These are phyloP conservation scores for Puma concolor DNA, from an alignment of 2,113 vertebrate genomes.

Conservation along the genomic window DNA sequence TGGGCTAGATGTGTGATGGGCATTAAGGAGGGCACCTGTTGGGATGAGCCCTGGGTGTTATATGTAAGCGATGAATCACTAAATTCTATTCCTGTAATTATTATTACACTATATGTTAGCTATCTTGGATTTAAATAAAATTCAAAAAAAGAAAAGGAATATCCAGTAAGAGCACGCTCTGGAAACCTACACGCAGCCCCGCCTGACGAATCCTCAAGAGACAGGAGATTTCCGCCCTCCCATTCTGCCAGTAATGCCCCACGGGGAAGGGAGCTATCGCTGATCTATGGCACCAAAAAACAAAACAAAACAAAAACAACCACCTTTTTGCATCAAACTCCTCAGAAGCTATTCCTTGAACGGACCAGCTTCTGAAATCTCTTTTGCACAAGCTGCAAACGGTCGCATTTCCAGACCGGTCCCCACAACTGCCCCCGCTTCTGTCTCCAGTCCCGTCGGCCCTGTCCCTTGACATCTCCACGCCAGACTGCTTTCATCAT, in stretches of 20 bases:
- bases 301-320: background rate
- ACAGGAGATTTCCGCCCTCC: background rate
- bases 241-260: background rate
- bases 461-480: background rate
- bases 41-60: no score
- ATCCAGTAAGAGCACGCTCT: background rate
- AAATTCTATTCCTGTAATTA: no score
- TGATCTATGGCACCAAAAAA: background rate
- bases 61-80: no score
- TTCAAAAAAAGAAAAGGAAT: background rate
- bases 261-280: background rate
- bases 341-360: background rate
- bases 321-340: background rate
- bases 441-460: rapidly evolving
- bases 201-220: background rate
- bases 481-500: background rate
- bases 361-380: background rate
- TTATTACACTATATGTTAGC: no score
- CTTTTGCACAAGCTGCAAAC: background rate
- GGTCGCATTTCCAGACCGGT: no score
- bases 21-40: no score
- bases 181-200: background rate
- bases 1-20: no score
- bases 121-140: no score
- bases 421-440: rapidly evolving